Conservation (phyloP, 2,888 invertebrate genomes). For the Himalopsyche anomala region DNA sequence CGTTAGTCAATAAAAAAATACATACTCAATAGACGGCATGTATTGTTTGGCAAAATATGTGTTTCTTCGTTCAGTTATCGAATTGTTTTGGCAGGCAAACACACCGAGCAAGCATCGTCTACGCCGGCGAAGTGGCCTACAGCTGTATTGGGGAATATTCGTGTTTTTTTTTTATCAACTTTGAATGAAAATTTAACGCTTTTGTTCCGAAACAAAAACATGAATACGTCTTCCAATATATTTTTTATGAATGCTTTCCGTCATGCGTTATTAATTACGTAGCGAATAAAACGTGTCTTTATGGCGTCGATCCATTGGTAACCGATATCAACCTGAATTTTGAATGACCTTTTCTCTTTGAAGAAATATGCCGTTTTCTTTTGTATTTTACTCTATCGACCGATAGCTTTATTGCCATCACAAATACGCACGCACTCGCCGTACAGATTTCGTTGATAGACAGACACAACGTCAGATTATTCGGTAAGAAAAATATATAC, state of each 20-base stretch:
- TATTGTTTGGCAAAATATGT: too few relatives aligned
- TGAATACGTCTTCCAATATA: neutral
- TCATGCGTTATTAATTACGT: neutral
- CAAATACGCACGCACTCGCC: neutral
- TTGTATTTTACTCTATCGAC: neutral
- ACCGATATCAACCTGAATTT: neutral
- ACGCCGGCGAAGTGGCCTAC: too few relatives aligned
- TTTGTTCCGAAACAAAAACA: slow-evolving; percentile 12
- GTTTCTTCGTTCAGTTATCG: too few relatives aligned
- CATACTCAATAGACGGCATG: too few relatives aligned
- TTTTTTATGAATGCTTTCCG: slow-evolving; percentile 8
- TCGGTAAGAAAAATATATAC: too few relatives aligned
- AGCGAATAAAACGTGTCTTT: slow-evolving; percentile 3
- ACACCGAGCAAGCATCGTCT: too few relatives aligned
- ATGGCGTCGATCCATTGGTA: neutral
- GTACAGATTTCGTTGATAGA: too few relatives aligned
- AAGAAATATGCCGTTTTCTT: neutral
- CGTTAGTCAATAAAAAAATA: too few relatives aligned
- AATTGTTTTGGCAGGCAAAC: too few relatives aligned
- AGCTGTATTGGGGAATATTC: neutral
- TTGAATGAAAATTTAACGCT: neutral
- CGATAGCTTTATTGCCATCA: neutral
- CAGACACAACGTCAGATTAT: too few relatives aligned
- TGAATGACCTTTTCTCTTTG: neutral
- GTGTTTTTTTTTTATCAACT: neutral